Percentiles rank a stretch among this genome's conserved stretches.
Evolutionary conservation across 2,113 vertebrate genomes (phyloP).

Genomic region (Paramisgurnus dabryanus): DNA sequence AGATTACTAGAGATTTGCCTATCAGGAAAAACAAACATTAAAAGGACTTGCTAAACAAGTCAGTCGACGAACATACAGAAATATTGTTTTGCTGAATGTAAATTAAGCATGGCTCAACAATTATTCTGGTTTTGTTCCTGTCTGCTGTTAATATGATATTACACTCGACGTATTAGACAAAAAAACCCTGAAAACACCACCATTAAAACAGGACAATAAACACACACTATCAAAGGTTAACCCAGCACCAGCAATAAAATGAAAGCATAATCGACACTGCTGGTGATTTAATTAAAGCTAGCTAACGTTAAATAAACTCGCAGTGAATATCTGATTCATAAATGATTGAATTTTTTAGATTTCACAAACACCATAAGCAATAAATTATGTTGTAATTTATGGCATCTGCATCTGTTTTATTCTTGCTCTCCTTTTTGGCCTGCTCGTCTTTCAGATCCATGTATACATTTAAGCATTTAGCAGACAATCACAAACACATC

Average conservation of each 20-base stretch:
- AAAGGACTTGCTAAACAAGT: constrained; percentile 22
- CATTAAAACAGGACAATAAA: no score
- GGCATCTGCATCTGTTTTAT: background rate
- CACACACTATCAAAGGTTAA: no score
- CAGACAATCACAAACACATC: background rate
- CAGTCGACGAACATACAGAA: background rate
- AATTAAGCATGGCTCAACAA: background rate
- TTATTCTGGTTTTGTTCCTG: background rate
- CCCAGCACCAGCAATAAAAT: no score
- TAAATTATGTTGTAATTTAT: background rate
- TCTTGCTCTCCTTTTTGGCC: background rate
- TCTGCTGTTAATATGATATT: background rate
- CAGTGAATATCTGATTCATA: background rate
- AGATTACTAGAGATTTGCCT: background rate
- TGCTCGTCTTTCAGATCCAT: constrained; percentile 11
- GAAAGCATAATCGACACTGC: no score
- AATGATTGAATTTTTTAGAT: background rate
- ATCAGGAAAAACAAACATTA: background rate
- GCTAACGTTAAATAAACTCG: background rate
- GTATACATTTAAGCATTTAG: background rate
- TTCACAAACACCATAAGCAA: no score
- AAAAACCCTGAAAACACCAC: background rate
- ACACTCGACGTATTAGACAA: background rate
- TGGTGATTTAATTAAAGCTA: background rate
- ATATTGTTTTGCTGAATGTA: background rate